Evolutionary conservation across 2,797 vertebrate species (phyloP).

Genomic region (Dallia pectoralis): DNA sequence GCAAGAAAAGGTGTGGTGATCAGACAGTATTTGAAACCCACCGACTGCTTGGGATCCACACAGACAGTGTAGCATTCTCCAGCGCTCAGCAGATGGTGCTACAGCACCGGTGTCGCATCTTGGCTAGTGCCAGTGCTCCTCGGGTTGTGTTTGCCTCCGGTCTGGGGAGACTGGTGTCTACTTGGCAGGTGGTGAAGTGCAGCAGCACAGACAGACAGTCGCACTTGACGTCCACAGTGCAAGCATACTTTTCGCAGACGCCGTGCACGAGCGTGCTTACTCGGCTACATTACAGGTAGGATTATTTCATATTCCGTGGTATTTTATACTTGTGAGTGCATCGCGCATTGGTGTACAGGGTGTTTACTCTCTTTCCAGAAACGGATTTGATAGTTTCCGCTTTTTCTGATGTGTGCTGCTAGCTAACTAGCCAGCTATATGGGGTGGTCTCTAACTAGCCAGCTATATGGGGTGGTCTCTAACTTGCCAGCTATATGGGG

Average conservation of each 20-base stretch:
- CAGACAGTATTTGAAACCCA: too few species aligned
- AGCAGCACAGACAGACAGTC: constrained; percentile 30
- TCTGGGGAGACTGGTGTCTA: constrained; percentile 27
- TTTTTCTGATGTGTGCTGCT: constrained; percentile 8
- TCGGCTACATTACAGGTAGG: constrained; percentile 57
- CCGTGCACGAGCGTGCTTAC: constrained; percentile 37
- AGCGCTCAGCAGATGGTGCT: constrained; percentile 59
- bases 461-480: too few species aligned
- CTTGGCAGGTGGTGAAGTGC: constrained; percentile 40
- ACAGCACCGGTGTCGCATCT: constrained; percentile 38
- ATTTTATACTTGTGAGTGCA: constrained; percentile 8
- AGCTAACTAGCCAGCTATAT: too few species aligned
- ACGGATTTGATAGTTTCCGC: neutral
- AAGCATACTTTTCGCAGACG: constrained; percentile 45
- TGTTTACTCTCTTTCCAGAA: neutral
- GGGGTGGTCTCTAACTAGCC: too few species aligned
- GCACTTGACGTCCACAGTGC: constrained; percentile 62
- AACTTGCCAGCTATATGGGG: too few species aligned
- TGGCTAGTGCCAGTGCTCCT: constrained; percentile 43
- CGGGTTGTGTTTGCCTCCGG: constrained; percentile 34
- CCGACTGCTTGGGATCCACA: too few species aligned
- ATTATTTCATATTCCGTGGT: constrained; percentile 21
- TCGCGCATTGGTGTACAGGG: neutral
- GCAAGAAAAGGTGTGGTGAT: too few species aligned
- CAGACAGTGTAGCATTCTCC: neutral